A percentile compares a stretch with the other conserved stretches of the same genome.
These are phyloP conservation scores for Actinemys pallida DNA, from an alignment of 2,113 vertebrate genomes.

Conservation along the genomic window DNA sequence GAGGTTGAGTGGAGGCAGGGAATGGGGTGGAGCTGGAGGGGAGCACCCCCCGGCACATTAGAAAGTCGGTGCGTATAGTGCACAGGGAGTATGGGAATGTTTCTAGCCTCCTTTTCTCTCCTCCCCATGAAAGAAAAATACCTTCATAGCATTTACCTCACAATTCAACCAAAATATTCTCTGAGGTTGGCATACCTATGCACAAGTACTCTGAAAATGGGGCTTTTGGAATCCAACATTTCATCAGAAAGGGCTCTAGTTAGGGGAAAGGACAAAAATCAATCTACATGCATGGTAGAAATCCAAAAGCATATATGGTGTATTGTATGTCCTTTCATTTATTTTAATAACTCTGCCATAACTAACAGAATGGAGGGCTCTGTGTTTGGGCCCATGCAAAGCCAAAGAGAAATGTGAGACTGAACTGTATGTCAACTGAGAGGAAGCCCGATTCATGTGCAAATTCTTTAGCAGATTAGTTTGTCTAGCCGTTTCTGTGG, in stretches of 20 bases:
- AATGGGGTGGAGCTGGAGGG: too few relatives aligned
- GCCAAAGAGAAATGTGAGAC: slow-evolving; percentile 15
- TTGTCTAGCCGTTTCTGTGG: background rate
- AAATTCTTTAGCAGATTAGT: slow-evolving; percentile 1
- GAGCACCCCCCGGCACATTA: too few relatives aligned
- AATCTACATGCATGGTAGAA: background rate
- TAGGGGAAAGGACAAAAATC: background rate
- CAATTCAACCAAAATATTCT: background rate
- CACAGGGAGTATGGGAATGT: background rate
- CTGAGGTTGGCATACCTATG: background rate
- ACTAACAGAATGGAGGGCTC: background rate
- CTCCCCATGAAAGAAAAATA: background rate
- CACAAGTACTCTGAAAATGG: background rate
- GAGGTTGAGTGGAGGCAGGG: too few relatives aligned
- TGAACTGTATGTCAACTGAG: background rate
- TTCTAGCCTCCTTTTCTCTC: background rate
- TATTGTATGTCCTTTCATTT: background rate
- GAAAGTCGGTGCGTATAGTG: too few relatives aligned
- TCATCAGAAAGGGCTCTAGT: background rate
- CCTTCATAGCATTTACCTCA: slow-evolving; percentile 20
- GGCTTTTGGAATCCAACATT: background rate
- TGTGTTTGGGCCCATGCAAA: background rate
- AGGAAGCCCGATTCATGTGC: background rate
- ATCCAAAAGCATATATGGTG: fast-evolving
- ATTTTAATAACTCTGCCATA: background rate